Conservation (phyloP, 2,797 vertebrate species). For the Lophotriccus pileatus region DNA sequence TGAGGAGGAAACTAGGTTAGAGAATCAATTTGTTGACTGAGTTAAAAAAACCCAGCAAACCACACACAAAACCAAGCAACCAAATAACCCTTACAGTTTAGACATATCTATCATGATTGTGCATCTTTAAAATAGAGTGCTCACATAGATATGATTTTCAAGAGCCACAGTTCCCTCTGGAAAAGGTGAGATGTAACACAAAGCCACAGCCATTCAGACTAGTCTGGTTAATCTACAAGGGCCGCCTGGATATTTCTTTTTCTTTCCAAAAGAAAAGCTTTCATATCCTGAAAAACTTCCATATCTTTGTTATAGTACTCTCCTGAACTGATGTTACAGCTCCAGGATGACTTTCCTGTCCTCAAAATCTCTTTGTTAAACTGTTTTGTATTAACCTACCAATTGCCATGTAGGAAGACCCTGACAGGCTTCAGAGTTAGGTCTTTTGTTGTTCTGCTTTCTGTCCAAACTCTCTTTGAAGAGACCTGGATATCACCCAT, state of each 20-base stretch:
- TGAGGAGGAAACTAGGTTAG: slow-evolving; percentile 62
- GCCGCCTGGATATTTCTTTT: not conserved
- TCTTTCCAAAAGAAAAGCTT: not conserved
- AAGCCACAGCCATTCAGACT: not conserved
- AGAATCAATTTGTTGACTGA: slow-evolving; percentile 57
- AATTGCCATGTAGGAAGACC: not conserved
- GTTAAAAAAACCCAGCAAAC: not conserved
- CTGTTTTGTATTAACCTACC: not conserved
- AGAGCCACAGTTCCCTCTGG: not conserved
- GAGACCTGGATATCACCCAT: not conserved
- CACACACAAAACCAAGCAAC: not conserved
- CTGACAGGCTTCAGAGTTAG: not conserved
- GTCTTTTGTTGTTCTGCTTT: not conserved
- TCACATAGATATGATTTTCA: not conserved
- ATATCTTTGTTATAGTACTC: not conserved
- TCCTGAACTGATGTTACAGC: not conserved
- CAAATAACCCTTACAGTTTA: not conserved
- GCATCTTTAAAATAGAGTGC: not conserved
- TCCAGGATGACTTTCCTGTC: not conserved
- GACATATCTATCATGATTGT: not conserved
- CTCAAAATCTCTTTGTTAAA: not conserved
- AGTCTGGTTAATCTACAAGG: not conserved
- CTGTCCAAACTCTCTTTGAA: not conserved
- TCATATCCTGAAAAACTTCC: not conserved
- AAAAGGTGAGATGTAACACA: not conserved